Percentiles rank a stretch among this genome's conserved stretches.
These are phyloP conservation scores for Ectemnius lituratus DNA, from an alignment of 2,888 invertebrate species.

Conservation along the genomic window DNA sequence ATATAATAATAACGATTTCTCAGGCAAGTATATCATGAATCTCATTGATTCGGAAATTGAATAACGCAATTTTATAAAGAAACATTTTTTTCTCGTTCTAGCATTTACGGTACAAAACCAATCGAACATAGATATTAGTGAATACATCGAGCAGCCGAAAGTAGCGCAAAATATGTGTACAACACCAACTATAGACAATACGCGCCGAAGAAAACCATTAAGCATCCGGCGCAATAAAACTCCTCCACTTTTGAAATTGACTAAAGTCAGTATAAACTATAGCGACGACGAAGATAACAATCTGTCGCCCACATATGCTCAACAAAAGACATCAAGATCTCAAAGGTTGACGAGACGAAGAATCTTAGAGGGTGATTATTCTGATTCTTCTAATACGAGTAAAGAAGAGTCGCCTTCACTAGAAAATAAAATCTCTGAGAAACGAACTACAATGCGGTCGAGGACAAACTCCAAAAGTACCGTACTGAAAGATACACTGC, in stretches of 20 bases:
- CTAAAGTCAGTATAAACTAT: conserved; percentile 52
- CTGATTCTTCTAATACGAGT: background rate
- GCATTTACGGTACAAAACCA: conserved; percentile 61
- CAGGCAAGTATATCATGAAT: conserved; percentile 47
- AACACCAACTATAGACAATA: conserved; percentile 52
- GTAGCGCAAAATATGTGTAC: conserved; percentile 37
- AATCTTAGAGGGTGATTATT: conserved; percentile 33
- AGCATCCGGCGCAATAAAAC: conserved; percentile 56
- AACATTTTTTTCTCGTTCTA: conserved; percentile 37
- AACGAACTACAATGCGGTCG: background rate
- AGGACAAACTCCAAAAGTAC: conserved; percentile 4
- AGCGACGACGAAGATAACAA: conserved; percentile 43
- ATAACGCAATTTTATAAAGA: background rate
- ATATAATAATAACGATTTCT: conserved; percentile 30
- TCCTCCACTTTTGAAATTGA: conserved; percentile 59
- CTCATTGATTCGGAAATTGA: background rate
- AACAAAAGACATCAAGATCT: conserved; percentile 11
- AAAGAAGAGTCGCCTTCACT: conserved; percentile 9
- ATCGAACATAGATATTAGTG: conserved; percentile 46
- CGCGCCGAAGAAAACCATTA: conserved; percentile 38
- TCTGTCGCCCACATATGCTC: conserved; percentile 12
- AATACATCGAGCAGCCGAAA: conserved; percentile 29
- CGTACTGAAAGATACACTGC: conserved; percentile 37
- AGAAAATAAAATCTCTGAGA: background rate
- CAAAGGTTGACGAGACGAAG: conserved; percentile 33